A percentile compares a stretch with the other conserved stretches of the same genome.
Evolutionary conservation across 2,797 vertebrate species (phyloP).

Genomic region (Eospalax fontanierii): DNA sequence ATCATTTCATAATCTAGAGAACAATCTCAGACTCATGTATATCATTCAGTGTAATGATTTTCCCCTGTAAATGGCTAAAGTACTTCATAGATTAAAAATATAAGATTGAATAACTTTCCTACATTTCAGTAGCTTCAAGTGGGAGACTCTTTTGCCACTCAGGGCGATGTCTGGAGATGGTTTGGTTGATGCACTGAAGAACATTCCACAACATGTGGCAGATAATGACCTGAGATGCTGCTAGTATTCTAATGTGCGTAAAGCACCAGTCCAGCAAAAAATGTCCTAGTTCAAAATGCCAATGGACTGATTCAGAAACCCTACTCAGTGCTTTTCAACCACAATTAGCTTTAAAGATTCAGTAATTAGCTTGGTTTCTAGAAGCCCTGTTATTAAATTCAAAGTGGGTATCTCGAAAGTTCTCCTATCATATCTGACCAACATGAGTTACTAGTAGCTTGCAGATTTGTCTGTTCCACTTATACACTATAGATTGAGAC

Average conservation of each 20-base stretch:
- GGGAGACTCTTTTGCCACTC: neutral
- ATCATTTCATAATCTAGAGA: neutral
- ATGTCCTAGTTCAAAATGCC: neutral
- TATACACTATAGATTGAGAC: neutral
- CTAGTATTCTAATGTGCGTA: neutral
- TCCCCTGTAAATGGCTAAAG: neutral
- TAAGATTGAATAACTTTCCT: slow-evolving; percentile 23
- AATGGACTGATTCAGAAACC: neutral
- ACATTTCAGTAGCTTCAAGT: neutral
- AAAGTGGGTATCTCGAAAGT: slow-evolving; percentile 9
- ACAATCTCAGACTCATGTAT: neutral
- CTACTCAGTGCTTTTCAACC: neutral
- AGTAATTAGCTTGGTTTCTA: neutral
- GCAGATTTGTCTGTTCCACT: neutral
- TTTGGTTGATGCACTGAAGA: neutral
- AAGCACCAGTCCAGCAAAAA: neutral
- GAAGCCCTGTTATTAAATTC: neutral
- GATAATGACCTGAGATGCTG: neutral
- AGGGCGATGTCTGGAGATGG: neutral
- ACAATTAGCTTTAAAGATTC: neutral
- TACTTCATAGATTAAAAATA: neutral
- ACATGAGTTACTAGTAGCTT: neutral
- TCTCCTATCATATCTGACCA: neutral
- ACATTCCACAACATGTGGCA: neutral
- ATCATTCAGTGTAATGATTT: neutral